Evolutionary conservation across 2,888 invertebrate species (phyloP), one percentile per base, ranked within the genome.

Genomic region (Diabrotica balteata): DNA sequence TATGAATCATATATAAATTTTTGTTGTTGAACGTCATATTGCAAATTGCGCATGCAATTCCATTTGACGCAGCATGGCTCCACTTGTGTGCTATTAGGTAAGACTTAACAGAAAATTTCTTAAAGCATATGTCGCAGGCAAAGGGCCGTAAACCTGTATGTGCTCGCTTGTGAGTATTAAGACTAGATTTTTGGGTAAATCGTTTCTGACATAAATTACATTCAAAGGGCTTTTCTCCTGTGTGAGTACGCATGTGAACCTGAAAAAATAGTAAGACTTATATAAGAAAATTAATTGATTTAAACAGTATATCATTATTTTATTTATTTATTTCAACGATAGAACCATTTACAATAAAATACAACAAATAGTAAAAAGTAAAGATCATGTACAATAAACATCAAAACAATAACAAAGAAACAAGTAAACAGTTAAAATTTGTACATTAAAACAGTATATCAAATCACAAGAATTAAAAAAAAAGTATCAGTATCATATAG

Each of bases 121-220:
- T 93, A 80, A 91, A 89, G 83, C 93, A 93, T 77, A 92, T 89
- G 85, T 92, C 91, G 85, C 93, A 93, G 73, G 90, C 89, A 79
- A 91, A 93, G 49, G 93, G 93, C 70, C 91, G 87, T 83, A 92
- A 91, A 76, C 93, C 93, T 80, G 92, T 91, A 85, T 93, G 93
- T 78, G 91, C 91, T 81, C 92, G 86, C 85, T 91, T 92, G 86
- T 93, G 93, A 79, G 92, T 93, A 83, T 93, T 93, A 78, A 93
- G 86, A 78, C 92, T 92, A 76, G 92, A 92, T 84, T 93, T 92
- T 86, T 93, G 93, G 76, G 92, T 92, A 84, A 93, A 93, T 70
- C 91, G 87, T 82, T 93, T 93, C 79, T 90, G 87, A 82, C 92
- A 92, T 66, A 90, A 85, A 77, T 90, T 90, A 82, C 92, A 92